Percentiles rank a stretch among this genome's conserved stretches.
phyloP scores from a whole-genome alignment of 2,888 invertebrate genomes.

The Hydropsyche betteni region DNA sequence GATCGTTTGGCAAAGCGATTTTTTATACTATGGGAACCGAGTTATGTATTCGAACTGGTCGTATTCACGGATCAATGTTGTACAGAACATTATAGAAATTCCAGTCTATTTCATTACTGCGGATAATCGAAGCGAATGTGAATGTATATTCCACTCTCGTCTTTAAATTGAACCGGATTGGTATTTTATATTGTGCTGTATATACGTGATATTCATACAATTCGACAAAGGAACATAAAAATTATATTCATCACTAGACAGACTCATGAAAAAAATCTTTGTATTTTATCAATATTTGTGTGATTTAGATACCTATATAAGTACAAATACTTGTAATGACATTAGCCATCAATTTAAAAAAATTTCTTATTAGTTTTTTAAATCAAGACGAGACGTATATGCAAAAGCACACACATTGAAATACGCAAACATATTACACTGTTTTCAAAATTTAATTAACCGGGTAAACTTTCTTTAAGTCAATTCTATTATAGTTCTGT shows the following conservation, averaged over 20 bases:
- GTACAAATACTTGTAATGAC: constrained; percentile 31
- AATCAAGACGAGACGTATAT: background rate
- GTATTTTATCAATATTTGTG: constrained; percentile 31
- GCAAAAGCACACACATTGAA: constrained; percentile 16
- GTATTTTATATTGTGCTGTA: too few relatives aligned
- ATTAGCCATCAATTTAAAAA: constrained; percentile 14
- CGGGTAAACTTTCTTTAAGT: too few relatives aligned
- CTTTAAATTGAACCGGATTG: too few relatives aligned
- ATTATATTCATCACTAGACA: constrained; percentile 12
- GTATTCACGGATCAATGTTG: too few relatives aligned
- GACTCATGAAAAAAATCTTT: constrained; percentile 22
- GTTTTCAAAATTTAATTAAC: background rate
- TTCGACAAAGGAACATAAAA: background rate
- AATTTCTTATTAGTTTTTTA: constrained; percentile 18
- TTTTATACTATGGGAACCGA: too few relatives aligned
- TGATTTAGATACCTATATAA: constrained; percentile 32
- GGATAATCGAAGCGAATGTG: too few relatives aligned
- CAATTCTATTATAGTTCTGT: background rate
- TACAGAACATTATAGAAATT: too few relatives aligned
- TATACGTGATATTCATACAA: too few relatives aligned
- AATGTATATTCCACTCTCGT: too few relatives aligned
- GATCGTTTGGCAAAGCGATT: too few relatives aligned
- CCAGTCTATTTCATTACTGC: too few relatives aligned
- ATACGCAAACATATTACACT: constrained; percentile 20
- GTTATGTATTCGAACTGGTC: too few relatives aligned